Conservation (phyloP, 2,888 invertebrate species). For the Orthosia gracilis region DNA sequence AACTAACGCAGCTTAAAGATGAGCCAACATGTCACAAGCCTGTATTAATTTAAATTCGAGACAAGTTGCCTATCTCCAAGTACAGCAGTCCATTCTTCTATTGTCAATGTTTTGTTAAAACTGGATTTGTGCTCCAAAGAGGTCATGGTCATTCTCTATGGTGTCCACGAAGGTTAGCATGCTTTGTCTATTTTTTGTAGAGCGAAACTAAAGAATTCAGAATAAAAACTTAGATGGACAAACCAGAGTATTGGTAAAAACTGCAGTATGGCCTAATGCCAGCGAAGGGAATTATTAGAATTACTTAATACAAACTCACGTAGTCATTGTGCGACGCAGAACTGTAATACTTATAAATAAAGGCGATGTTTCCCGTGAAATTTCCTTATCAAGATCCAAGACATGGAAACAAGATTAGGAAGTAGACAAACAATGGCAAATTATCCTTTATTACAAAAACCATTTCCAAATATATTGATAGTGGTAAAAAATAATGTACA, state of each 20-base stretch:
- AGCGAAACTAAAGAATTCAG: slow-evolving; percentile 3
- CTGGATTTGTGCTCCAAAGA: slow-evolving; percentile 46
- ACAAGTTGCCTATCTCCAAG: slow-evolving; percentile 30
- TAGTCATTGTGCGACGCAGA: neutral
- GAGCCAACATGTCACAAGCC: slow-evolving; percentile 28
- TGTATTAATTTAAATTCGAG: slow-evolving; percentile 41
- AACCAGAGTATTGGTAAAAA: slow-evolving; percentile 31
- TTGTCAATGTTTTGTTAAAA: slow-evolving; percentile 49
- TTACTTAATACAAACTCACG: neutral
- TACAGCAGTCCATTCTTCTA: slow-evolving; percentile 41
- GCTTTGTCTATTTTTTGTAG: slow-evolving; percentile 36
- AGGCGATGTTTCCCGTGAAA: neutral
- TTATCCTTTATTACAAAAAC: neutral
- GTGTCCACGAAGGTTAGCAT: slow-evolving; percentile 44
- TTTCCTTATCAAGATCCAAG: slow-evolving; percentile 2
- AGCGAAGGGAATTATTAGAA: slow-evolving; percentile 3
- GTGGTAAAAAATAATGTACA: neutral
- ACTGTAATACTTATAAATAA: no score
- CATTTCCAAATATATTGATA: neutral
- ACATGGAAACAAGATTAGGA: neutral
- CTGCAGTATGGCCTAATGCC: slow-evolving; percentile 2
- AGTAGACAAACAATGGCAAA: neutral
- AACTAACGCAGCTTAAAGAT: slow-evolving; percentile 21
- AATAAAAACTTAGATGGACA: slow-evolving; percentile 31
- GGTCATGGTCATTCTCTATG: slow-evolving; percentile 58